Base-by-base conservation (phyloP, 2,888 invertebrate genomes). In the Candidula unifasciata region DNA sequence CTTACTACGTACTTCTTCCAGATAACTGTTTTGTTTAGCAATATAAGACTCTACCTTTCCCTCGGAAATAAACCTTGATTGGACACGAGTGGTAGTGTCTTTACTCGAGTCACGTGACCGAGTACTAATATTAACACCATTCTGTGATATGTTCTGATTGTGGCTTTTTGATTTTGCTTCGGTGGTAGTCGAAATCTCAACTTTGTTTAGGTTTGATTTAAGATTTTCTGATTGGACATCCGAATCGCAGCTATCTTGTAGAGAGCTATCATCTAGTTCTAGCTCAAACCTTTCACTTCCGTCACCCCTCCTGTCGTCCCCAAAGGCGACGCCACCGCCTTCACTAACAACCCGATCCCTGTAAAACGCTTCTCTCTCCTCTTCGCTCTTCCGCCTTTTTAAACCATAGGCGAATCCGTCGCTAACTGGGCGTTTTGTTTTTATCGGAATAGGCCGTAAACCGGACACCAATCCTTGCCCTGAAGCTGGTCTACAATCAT, bases 331-430 rank as follows among this genome's bases (percentile, higher is more conserved):
- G 27, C 80, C 73, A 13, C 82, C 68, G n/a, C 82, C 82, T 77
- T 82, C 82, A 68, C 82, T 82, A 30, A 82, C 77, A 52, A 74
- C 35, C 27, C 82, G 37, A 30, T 68, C 82, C 33, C 82, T 64
- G 30, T n/a, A 82, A 37, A 74, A 82, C 18, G 82, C 82, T n/a
- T 80, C 80, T 68, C 30, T 37, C 27, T 71, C 66, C 21, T 82
- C 82, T 60, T 77, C 77, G 6, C 68, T 30, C 30, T 77, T 82
- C 33, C 57, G 30, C 27, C 21, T 73, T 35, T 81, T 81, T 3
- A 37, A 18, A 10, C 52, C 52, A 69, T 82, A 82, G 52, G 68
- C 82, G 76, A 10, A n/a, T 24, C 82, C 77, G 69, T 82, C 82
- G 52, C 82, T 82, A 1, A 82, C 44, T 21, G 82, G 82, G 1